A percentile compares a stretch with the other conserved stretches of the same genome.
Conservation (phyloP, 64 coral and sea anemone species). For the Orbicella faveolata region DNA sequence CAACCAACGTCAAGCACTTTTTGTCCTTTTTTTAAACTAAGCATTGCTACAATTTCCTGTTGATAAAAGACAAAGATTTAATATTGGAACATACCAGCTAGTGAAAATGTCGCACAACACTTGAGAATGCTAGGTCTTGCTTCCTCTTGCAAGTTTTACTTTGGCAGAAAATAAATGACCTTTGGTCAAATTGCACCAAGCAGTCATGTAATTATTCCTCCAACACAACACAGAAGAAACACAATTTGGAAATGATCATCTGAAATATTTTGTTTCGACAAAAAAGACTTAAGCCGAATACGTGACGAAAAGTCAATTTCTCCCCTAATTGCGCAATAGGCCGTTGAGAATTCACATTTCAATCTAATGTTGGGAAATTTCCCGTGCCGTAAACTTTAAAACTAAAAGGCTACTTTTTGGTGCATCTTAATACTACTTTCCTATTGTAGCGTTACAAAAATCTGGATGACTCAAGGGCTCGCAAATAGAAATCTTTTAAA, state of each 20-base stretch:
- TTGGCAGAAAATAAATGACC: too few relatives aligned
- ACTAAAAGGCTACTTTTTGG: background rate
- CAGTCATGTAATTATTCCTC: too few relatives aligned
- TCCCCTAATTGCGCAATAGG: background rate
- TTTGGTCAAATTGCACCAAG: too few relatives aligned
- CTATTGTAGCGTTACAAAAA: too few relatives aligned
- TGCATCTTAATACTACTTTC: background rate
- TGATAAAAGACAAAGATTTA: background rate
- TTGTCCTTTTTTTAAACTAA: conserved; percentile 71
- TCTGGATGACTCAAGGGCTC: too few relatives aligned
- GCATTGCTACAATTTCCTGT: conserved; percentile 91
- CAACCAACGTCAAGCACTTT: conserved; percentile 97
- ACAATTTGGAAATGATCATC: too few relatives aligned
- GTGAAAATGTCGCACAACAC: too few relatives aligned
- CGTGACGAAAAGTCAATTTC: background rate
- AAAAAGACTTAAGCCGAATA: background rate
- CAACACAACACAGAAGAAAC: too few relatives aligned
- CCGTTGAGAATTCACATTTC: background rate
- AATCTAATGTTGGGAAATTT: background rate
- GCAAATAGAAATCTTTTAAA: too few relatives aligned
- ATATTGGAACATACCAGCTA: background rate
- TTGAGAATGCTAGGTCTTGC: too few relatives aligned
- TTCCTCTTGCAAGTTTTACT: too few relatives aligned
- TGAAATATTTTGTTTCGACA: too few relatives aligned
- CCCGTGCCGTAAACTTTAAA: background rate